Conservation (phyloP, 2,888 invertebrate species). For the Agrotis puta region DNA sequence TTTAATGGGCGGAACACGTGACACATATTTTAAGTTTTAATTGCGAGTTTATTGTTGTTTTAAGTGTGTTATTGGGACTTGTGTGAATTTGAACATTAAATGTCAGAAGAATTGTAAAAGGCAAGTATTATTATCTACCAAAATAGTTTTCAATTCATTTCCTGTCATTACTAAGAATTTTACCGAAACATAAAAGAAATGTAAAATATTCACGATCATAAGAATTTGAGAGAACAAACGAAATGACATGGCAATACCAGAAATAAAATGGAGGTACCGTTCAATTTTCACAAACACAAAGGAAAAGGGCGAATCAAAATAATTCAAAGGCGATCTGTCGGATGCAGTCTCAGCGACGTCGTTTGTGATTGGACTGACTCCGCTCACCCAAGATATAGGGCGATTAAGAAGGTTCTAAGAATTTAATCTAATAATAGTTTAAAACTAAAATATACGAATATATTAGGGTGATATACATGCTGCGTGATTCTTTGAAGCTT, state of each 20-base stretch:
- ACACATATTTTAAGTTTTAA: constrained; percentile 56
- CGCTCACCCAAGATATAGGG: constrained; percentile 42
- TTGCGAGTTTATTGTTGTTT: constrained; percentile 51
- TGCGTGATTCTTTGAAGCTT: neutral
- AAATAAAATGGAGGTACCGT: constrained; percentile 63
- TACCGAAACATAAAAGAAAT: neutral
- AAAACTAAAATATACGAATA: neutral
- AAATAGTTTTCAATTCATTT: constrained; percentile 12
- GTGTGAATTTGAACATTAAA: constrained; percentile 20
- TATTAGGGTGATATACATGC: neutral
- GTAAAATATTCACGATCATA: constrained; percentile 42
- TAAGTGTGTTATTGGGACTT: constrained; percentile 33
- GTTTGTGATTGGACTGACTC: constrained; percentile 58
- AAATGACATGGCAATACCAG: constrained; percentile 64
- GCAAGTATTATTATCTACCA: neutral
- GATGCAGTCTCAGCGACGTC: constrained; percentile 64
- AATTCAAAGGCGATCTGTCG: constrained; percentile 69
- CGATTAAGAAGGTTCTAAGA: neutral
- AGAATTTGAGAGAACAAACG: constrained; percentile 55
- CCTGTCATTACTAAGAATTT: neutral
- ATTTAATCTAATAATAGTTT: neutral
- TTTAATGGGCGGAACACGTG: constrained; percentile 65
- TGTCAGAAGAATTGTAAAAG: constrained; percentile 14
- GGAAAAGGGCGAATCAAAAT: constrained; percentile 65
- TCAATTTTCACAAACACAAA: constrained; percentile 68